A percentile compares a stretch with the other conserved stretches of the same genome.
These are phyloP conservation scores for Osmoderma eremita DNA, from an alignment of 2,888 invertebrate species.

Conservation along the genomic window DNA sequence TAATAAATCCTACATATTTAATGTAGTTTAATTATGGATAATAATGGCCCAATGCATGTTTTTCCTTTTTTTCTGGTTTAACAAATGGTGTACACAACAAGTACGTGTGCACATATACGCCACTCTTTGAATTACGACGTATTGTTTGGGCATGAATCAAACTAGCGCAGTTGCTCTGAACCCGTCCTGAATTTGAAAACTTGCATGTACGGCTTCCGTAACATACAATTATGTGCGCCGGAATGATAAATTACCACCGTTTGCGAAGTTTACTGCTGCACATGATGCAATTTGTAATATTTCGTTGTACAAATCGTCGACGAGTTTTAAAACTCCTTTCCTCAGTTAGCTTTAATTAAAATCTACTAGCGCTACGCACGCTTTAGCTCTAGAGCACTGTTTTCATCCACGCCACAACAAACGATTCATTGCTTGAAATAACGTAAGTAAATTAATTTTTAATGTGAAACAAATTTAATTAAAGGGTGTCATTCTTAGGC, in stretches of 20 bases:
- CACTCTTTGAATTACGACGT: background rate
- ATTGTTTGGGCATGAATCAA: conserved; percentile 25
- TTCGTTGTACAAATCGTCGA: conserved; percentile 17
- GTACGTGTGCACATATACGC: too few species aligned
- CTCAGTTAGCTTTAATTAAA: background rate
- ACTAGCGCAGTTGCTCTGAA: conserved; percentile 21
- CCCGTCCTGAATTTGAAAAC: conserved; percentile 26
- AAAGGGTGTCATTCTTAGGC: background rate
- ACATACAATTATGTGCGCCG: conserved; percentile 18
- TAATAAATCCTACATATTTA: too few species aligned
- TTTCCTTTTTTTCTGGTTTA: too few species aligned
- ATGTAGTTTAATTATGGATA: too few species aligned
- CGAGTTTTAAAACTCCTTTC: conserved; percentile 1
- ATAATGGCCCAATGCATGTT: too few species aligned
- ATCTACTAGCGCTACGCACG: background rate
- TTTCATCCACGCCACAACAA: too few species aligned
- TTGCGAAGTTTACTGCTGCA: conserved; percentile 17
- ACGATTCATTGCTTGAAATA: background rate
- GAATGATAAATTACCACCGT: conserved; percentile 27
- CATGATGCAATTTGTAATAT: conserved; percentile 29
- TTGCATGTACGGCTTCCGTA: conserved; percentile 26
- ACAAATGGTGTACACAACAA: too few species aligned
- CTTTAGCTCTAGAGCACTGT: too few species aligned
- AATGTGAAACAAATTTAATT: background rate
- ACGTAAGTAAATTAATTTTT: conserved; percentile 2